These are phyloP conservation scores for Ictidomys tridecemlineatus DNA, from an alignment of 2,113 vertebrate species.

Conservation along the genomic window DNA sequence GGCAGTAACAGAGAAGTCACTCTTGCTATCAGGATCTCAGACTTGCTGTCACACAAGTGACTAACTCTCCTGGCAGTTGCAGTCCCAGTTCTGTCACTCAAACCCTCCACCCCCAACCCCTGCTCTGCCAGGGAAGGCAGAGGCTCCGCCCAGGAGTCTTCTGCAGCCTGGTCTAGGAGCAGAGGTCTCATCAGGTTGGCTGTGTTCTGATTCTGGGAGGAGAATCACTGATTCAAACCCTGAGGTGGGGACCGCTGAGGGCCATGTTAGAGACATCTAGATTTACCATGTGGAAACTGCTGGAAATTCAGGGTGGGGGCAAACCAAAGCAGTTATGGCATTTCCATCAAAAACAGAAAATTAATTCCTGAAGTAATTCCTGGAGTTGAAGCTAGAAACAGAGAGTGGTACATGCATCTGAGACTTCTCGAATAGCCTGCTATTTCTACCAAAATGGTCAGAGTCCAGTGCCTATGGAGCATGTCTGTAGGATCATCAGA, in stretches of 20 bases:
- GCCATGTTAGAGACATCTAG: too few species aligned
- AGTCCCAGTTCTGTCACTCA: too few species aligned
- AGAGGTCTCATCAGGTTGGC: too few species aligned
- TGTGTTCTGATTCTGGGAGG: neutral
- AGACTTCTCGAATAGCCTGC: neutral
- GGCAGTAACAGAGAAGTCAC: neutral
- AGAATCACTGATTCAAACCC: neutral
- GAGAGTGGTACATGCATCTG: rapidly evolving
- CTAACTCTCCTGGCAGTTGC: too few species aligned
- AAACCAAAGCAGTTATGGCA: neutral
- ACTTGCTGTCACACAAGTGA: neutral
- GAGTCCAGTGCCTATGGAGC: neutral
- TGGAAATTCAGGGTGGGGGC: neutral
- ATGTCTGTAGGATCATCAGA: neutral
- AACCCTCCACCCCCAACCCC: too few species aligned
- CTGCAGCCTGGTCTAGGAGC: neutral
- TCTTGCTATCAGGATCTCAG: too few species aligned
- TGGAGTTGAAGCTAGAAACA: neutral
- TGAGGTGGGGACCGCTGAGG: neutral
- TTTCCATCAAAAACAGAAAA: neutral
- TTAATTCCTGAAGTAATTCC: neutral
- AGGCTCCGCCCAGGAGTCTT: neutral
- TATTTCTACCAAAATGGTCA: neutral
- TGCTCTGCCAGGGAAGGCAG: neutral
- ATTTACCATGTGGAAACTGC: neutral